Base-by-base conservation (phyloP, 2,888 invertebrate genomes). In the Tipula confusa region DNA sequence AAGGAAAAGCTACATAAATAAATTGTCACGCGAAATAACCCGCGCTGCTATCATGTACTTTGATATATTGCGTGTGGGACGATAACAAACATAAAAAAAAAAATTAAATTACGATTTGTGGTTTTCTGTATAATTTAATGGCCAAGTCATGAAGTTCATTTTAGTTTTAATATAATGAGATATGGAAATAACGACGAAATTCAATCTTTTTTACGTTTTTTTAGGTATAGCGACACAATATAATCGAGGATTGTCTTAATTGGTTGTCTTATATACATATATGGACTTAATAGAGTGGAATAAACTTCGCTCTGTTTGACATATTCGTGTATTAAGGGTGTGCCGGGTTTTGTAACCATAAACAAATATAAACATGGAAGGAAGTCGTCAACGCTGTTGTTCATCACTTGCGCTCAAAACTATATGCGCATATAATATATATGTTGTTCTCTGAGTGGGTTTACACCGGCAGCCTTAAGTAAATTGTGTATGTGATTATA, bases 1-100 rank as follows among this genome's bases (percentile, higher is more conserved):
- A 64, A n/a, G n/a, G n/a, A n/a, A n/a, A 64, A 64, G 64, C 64
- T 64, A 64, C 64, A 64, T 64, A 64, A 64, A 64, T 64, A 64
- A 64, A 64, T 64, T 64, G 64, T 64, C 64, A 64, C 64, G 64
- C 64, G 64, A 64, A 64, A 64, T 64, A 64, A 64, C 64, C 24
- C 64, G 64, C 64, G 64, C 64, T 64, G 64, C 64, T 24, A 24
- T 64, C 64, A 64, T 64, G 64, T 64, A 64, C 64, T 64, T 64
- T 64, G 64, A 64, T 64, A 64, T 64, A 64, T 64, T 64, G 64
- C 64, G 64, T 64, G 64, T 64, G 64, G 64, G 64, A 64, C 64
- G 64, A 64, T 64, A 64, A 64, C 64, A 64, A 64, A 64, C 64
- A 64, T 64, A 64, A 64, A 64, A 18, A 43, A 43, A 43, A 43